Percentiles rank a stretch among this genome's conserved stretches.
Conservation (phyloP, 2,888 invertebrate species). For the Pyrochroa serraticornis region DNA sequence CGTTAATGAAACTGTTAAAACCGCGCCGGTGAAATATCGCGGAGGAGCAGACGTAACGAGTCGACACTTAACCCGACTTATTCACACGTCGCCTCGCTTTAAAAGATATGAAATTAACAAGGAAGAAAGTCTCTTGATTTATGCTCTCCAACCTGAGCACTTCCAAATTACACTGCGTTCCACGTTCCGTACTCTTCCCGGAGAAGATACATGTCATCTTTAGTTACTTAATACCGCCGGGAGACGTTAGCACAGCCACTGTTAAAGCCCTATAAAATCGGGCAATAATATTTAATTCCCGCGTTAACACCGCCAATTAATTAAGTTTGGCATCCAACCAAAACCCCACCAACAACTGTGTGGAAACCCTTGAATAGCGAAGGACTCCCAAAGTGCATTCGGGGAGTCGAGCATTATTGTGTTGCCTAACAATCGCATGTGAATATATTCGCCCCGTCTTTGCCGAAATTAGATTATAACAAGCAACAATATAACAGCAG, state of each 20-base stretch:
- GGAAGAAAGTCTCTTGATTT: conserved; percentile 42
- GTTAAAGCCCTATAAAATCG: too few relatives aligned
- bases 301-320: too few relatives aligned
- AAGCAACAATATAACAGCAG: conserved; percentile 20
- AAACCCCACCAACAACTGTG: neutral
- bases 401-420: conserved; percentile 18
- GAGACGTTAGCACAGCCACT: neutral
- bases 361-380: conserved; percentile 19
- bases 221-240: neutral
- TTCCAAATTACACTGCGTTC: too few relatives aligned
- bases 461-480: conserved; percentile 26
- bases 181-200: too few relatives aligned
- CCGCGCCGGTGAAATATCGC: conserved; percentile 18
- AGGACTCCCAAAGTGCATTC: conserved; percentile 20
- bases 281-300: too few relatives aligned
- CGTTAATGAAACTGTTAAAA: conserved; percentile 22
- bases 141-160: conserved; percentile 22
- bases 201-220: neutral
- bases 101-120: conserved; percentile 46
- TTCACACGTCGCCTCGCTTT: conserved; percentile 33
- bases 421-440: conserved; percentile 21
- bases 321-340: too few relatives aligned
- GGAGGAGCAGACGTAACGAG: conserved; percentile 24
- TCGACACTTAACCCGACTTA: conserved; percentile 38
- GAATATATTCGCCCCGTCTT: conserved; percentile 25